phyloP scores from a whole-genome alignment of 1,140 invertebrate species.

The Aphelinus atriplicis region DNA sequence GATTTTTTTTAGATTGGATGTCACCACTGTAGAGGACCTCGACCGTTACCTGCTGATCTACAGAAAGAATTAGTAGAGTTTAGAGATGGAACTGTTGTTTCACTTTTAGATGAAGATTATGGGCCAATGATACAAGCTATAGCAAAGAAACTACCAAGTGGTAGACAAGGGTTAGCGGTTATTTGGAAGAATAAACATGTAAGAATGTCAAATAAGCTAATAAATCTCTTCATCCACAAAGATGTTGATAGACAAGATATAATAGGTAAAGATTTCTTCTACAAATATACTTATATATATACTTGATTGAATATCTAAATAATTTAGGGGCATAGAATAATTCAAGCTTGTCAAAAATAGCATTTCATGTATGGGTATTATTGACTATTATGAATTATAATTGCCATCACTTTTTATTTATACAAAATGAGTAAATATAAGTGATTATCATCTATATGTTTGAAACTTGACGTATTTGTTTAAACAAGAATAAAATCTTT shows the following conservation, averaged over 20 bases:
- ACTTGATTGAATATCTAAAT: too few species aligned
- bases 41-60: constrained; percentile 52
- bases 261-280: constrained; percentile 50
- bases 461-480: constrained; percentile 5
- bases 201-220: constrained; percentile 41
- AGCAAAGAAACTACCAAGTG: constrained; percentile 52
- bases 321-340: too few species aligned
- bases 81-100: constrained; percentile 52
- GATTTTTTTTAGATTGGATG: constrained; percentile 55
- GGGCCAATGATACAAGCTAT: constrained; percentile 50
- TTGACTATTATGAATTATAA: too few species aligned
- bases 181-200: constrained; percentile 55
- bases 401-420: too few species aligned
- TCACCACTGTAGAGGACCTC: constrained; percentile 59
- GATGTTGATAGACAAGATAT: constrained; percentile 60
- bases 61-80: constrained; percentile 58
- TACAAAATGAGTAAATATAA: neutral
- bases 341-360: too few species aligned
- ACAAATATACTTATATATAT: too few species aligned
- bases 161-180: constrained; percentile 56
- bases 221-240: constrained; percentile 54
- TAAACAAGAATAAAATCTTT: constrained; percentile 17
- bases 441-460: constrained; percentile 7
- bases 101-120: constrained; percentile 54
- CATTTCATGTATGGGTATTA: too few species aligned